phyloP scores from a whole-genome alignment of 1,140 invertebrate species.

The Drosophila parvula region DNA sequence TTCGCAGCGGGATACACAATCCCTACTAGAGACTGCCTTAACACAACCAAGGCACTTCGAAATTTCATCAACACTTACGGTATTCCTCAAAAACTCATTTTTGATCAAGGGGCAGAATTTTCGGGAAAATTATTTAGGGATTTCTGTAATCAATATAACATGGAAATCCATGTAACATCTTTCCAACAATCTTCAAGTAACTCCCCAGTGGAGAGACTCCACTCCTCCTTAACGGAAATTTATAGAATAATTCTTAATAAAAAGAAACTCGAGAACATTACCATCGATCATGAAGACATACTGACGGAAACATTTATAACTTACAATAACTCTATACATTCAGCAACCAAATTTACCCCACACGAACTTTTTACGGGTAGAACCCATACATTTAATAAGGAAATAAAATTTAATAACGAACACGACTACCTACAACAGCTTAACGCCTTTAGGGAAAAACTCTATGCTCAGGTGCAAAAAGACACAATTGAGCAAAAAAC shows the following conservation, averaged over 20 bases:
- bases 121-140: not conserved
- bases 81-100: conserved; percentile 1
- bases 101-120: not conserved
- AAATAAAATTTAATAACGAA: not conserved
- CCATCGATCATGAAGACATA: not conserved
- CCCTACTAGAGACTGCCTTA: no score
- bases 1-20: no score
- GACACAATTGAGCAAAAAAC: no score
- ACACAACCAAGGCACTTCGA: no score
- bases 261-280: not conserved
- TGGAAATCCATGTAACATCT: no score
- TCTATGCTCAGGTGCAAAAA: no score
- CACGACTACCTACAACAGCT: not conserved
- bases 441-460: not conserved
- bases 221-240: no score
- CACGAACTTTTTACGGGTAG: not conserved
- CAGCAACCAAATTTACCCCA: no score
- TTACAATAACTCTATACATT: not conserved
- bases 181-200: no score
- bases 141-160: not conserved
- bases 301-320: not conserved
- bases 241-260: not conserved
- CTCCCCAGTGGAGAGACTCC: not conserved
- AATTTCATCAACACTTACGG: no score
- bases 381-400: not conserved